Evolutionary conservation across 2,888 invertebrate genomes (phyloP), one percentile per base, ranked within the genome.

Genomic region (Rapana venosa): DNA sequence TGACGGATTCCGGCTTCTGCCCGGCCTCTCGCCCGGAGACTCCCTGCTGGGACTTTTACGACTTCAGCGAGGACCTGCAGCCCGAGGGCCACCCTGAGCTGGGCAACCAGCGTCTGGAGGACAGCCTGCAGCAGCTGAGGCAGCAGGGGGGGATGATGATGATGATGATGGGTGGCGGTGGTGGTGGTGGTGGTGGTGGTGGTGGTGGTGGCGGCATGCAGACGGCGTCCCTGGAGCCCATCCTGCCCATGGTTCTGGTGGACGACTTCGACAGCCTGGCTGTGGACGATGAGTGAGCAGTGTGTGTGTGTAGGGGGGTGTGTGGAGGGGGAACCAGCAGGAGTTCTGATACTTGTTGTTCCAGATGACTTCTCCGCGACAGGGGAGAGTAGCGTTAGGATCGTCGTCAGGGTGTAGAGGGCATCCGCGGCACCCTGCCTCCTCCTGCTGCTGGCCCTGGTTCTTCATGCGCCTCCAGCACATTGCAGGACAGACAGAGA

Each of bases 41-140:
- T 0, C 94, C 94, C 22, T 92, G 93, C 5, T 94, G 94, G 94
- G 94, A 94, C 91, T 94, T 93, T 87, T 95, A 94, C 90, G 94
- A 95, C 84, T 92, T 93, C 85, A 92, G 91, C 47, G 89, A 90
- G 32, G 91, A 89, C 61, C n/a, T 81, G 81, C 66, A 58, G 70
- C 58, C 84, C 17, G 90, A 91, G 47, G 90, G 83, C 1, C 88
- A 74, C 6, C 88, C 87, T 26, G 88, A 90, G 66, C 17, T n/a
- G 26, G 70, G 47, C 22, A 74, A 36, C 30, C 84, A 56, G n/a
- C 79, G 86, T 13, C 85, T 91, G 84, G 90, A 91, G 70, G 88
- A 86, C 15, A 90, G 91, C 30, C 77, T 91, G 35, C 13, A 58
- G 1, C 56, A 81, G n/a, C 86, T 91, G 47, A 66, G 74, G 70